phyloP scores from a whole-genome alignment of 64 coral and sea anemone genomes.

The Trachythela sp. region DNA sequence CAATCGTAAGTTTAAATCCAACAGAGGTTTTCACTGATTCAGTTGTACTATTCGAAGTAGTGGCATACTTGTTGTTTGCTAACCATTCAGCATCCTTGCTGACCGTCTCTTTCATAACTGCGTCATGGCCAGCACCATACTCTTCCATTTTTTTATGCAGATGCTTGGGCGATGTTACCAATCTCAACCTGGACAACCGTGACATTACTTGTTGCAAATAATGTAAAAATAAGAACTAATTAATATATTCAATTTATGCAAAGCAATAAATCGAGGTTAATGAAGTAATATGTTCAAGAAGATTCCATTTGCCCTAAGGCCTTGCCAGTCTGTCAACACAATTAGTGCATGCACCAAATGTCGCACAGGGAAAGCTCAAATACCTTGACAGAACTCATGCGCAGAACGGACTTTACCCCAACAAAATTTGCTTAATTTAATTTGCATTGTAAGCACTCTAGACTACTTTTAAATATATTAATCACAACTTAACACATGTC shows the following conservation, averaged over 20 bases:
- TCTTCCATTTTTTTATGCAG: constrained; percentile 52
- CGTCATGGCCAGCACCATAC: constrained; percentile 45
- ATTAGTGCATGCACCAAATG: no score
- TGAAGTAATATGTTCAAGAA: constrained; percentile 44
- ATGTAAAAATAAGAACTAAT: no score
- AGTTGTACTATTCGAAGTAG: neutral
- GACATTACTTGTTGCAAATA: neutral
- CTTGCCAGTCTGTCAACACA: no score
- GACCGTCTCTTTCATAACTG: neutral
- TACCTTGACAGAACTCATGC: no score
- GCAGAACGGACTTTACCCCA: no score
- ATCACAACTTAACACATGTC: no score
- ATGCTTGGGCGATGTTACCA: neutral
- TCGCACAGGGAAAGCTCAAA: no score
- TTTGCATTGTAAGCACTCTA: no score
- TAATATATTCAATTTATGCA: neutral
- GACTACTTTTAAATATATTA: constrained; percentile 53
- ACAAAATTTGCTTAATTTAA: no score
- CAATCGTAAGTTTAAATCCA: neutral
- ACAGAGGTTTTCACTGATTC: neutral
- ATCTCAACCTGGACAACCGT: neutral
- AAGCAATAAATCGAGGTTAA: neutral
- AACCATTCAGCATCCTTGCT: neutral
- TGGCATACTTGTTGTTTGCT: neutral
- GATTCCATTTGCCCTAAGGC: no score